Percentiles rank a stretch among this genome's conserved stretches.
Evolutionary conservation across 2,113 vertebrate species (phyloP).

Genomic region (Galbula dea): DNA sequence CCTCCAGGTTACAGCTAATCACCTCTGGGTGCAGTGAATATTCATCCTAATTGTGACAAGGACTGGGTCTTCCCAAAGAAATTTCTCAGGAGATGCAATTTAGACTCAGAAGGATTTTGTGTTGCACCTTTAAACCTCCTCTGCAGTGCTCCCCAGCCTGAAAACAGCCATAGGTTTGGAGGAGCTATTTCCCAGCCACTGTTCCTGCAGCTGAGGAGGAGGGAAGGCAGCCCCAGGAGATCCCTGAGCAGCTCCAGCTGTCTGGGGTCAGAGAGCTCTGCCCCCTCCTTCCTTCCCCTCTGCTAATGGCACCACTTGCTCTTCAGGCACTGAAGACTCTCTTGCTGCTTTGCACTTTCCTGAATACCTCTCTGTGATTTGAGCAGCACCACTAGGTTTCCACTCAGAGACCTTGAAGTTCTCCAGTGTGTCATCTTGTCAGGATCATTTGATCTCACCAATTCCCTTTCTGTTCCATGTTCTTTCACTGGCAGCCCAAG

Average conservation of each 20-base stretch:
- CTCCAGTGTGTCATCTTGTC: background rate
- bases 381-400: conserved; percentile 14
- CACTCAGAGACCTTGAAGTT: conserved; percentile 2
- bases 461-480: background rate
- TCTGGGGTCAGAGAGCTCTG: background rate
- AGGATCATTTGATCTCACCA: conserved; percentile 22
- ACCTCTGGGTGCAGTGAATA: background rate
- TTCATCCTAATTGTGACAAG: background rate
- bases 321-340: conserved; percentile 11
- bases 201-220: background rate
- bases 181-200: background rate
- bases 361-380: conserved; percentile 46
- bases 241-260: background rate
- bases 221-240: background rate
- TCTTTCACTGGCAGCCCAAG: background rate
- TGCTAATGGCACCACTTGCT: conserved; percentile 28
- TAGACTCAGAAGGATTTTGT: conserved; percentile 1
- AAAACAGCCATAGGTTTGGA: background rate
- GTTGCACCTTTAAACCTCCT: background rate
- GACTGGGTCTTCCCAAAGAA: background rate
- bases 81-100: conserved; percentile 28
- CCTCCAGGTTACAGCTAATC: background rate
- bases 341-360: conserved; percentile 9
- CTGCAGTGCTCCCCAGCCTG: conserved; percentile 24
- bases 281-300: conserved; percentile 21